phyloP scores from a whole-genome alignment of 2,113 vertebrate species.

The Amazona guildingii region DNA sequence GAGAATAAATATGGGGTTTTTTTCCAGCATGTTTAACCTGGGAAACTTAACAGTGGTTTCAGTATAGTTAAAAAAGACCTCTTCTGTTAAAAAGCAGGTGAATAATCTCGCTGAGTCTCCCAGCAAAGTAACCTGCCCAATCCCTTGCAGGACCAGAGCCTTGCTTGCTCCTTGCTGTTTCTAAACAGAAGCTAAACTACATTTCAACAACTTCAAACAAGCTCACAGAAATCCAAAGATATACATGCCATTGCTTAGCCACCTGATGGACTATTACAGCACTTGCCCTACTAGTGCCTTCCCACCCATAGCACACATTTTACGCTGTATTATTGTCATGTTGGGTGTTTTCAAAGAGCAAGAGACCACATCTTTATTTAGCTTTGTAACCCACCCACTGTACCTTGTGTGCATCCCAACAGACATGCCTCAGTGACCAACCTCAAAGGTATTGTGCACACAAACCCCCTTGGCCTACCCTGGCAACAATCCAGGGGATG shows the following conservation, averaged over 20 bases:
- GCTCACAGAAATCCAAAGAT: background rate
- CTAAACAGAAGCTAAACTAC: background rate
- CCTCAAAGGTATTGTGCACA: fast-evolving
- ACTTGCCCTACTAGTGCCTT: background rate
- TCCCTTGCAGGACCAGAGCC: background rate
- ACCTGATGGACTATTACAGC: background rate
- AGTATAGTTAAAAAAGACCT: background rate
- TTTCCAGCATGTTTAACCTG: background rate
- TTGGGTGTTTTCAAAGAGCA: fast-evolving
- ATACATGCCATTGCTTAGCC: background rate
- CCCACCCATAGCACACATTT: background rate
- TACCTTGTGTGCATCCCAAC: fast-evolving
- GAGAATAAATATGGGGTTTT: background rate
- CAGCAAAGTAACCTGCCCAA: background rate
- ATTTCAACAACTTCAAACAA: background rate
- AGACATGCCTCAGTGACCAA: fast-evolving
- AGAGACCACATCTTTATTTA: background rate
- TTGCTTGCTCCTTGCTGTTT: background rate
- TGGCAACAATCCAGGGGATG: background rate
- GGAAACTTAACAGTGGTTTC: background rate
- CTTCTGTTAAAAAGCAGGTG: fast-evolving
- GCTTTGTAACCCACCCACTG: background rate
- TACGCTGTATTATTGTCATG: background rate
- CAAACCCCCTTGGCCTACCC: background rate
- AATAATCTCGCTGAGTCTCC: background rate